Conservation (phyloP, 2,888 invertebrate genomes). For the Nemotelus nigrinus region DNA sequence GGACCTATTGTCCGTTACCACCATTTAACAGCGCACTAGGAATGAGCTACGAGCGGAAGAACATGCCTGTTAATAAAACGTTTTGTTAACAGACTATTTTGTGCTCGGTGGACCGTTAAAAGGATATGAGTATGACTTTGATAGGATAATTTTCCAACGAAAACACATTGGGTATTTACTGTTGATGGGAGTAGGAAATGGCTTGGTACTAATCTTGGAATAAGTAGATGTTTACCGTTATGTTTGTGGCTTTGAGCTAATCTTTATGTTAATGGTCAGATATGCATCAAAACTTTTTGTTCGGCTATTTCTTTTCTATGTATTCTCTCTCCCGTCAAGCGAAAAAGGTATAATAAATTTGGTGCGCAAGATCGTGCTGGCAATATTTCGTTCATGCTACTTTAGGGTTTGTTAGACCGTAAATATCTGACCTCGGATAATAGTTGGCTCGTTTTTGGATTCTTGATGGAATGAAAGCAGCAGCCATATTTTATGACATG, state of each 20-base stretch:
- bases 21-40: not conserved
- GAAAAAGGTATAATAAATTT: too few relatives aligned
- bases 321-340: too few relatives aligned
- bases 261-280: conserved; percentile 32
- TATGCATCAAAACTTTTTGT: not conserved
- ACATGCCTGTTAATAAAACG: conserved; percentile 8
- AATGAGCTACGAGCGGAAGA: not conserved
- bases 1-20: not conserved
- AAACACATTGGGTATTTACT: not conserved
- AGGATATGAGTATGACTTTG: conserved; percentile 28
- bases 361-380: too few relatives aligned
- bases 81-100: conserved; percentile 29
- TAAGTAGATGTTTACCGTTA: conserved; percentile 15
- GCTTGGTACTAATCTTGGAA: not conserved
- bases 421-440: too few relatives aligned
- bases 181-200: not conserved
- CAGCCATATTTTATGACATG: too few relatives aligned
- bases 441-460: too few relatives aligned
- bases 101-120: conserved; percentile 22
- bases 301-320: too few relatives aligned
- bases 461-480: too few relatives aligned
- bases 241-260: conserved; percentile 27
- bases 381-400: too few relatives aligned
- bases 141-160: conserved; percentile 27
- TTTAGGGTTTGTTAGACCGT: too few relatives aligned